Base-by-base conservation (phyloP, 2,113 vertebrate species). In the Cnemophilus loriae region DNA sequence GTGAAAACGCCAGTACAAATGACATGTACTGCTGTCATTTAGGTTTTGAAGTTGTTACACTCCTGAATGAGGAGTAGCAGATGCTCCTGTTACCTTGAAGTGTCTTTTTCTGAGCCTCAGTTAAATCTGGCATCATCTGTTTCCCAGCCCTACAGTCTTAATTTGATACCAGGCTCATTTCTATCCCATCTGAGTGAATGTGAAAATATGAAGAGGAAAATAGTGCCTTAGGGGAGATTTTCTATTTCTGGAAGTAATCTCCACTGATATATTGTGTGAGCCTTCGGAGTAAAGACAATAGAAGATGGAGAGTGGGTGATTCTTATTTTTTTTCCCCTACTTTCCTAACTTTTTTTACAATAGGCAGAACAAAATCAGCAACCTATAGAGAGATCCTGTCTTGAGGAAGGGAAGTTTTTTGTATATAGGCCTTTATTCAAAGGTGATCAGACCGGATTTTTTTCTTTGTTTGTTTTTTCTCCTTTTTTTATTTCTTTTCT, bases 51-150 rank as follows among this genome's bases (percentile, higher is more conserved):
- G 63, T 55, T 65, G 32, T 59, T 86, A 42, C 19, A 10, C 46
- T 84, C 16, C 39, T 37, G 56, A 44, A 37, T 86, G 76, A 90
- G 70, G 44, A 86, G 32, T 7, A 52, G 47, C 81, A 93, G 78
- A 90, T 79, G 79, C 41, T 89, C 14, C 49, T 64, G 12, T 53
- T 95, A 70, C 76, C 42, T 94, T 81, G 59, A 94, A 83, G 60
- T 82, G 32, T 41, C 83, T 87, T 61, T 92, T 94, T 50, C 65
- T 50, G 73, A 89, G 78, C 23, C 37, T 27, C 47, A 47, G 67
- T 64, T 69, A 68, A 92, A 77, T 52, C 26, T 64, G 68, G 10
- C 67, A 77, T 90, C 71, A 81, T 84, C 82, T 84, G 39, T 78
- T 95, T 84, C 56, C 74, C 57, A 78, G 27, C 52, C 37, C 8